Conservation (phyloP, 2,797 vertebrate species). For the Xenops minutus region DNA sequence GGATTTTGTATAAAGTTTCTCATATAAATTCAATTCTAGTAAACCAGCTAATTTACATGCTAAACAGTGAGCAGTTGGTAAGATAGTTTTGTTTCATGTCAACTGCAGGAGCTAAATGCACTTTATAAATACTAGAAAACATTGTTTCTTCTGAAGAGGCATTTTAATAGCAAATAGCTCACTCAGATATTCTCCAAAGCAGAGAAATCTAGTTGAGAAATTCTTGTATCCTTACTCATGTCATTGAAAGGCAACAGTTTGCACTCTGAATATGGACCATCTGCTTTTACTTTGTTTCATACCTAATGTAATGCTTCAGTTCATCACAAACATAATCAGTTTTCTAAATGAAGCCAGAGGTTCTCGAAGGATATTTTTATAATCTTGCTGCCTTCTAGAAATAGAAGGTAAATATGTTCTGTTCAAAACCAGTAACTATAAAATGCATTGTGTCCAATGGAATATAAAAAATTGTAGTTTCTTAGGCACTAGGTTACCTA, state of each 20-base stretch:
- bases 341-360: neutral
- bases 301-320: slow-evolving; percentile 1
- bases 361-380: neutral
- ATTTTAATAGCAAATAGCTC: slow-evolving; percentile 22
- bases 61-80: neutral
- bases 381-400: neutral
- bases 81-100: neutral
- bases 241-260: neutral
- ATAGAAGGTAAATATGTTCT: neutral
- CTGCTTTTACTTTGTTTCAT: slow-evolving; percentile 42
- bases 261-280: neutral
- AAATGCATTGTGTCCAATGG: neutral
- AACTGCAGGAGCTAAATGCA: slow-evolving; percentile 9
- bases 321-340: slow-evolving; percentile 3
- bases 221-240: neutral
- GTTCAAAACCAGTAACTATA: neutral
- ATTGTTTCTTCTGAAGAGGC: neutral
- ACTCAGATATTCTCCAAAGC: neutral
- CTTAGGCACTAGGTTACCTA: neutral
- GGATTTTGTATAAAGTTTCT: slow-evolving; percentile 47
- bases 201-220: neutral
- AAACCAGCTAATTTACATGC: slow-evolving; percentile 49
- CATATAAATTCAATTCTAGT: slow-evolving; percentile 35
- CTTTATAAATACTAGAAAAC: slow-evolving; percentile 22
- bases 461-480: neutral